These are phyloP conservation scores for Ametastegia equiseti DNA, from an alignment of 2,888 invertebrate genomes.

Conservation along the genomic window DNA sequence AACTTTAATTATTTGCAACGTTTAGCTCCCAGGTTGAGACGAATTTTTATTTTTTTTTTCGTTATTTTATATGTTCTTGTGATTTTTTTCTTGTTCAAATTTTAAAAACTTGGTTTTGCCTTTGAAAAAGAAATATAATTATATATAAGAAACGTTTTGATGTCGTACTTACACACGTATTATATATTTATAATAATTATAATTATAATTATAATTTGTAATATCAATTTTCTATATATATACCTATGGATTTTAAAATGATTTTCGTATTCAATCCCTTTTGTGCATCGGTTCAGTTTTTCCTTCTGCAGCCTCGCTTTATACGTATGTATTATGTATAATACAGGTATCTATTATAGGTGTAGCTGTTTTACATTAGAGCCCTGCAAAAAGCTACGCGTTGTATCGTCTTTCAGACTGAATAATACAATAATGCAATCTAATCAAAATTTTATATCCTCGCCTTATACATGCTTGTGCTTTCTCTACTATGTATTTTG, in stretches of 20 bases:
- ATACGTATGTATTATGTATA: constrained; percentile 38
- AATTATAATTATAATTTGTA: not conserved
- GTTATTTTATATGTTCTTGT: too few species aligned
- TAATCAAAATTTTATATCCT: too few species aligned
- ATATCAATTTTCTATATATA: constrained; percentile 7
- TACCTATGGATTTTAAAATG: constrained; percentile 45
- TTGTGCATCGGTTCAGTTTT: constrained; percentile 63
- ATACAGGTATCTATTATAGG: not conserved
- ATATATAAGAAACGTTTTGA: too few species aligned
- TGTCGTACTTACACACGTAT: not conserved
- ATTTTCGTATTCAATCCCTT: constrained; percentile 62
- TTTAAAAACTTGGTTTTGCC: not conserved
- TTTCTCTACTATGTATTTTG: too few species aligned
- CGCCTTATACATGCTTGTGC: not conserved
- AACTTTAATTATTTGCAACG: not conserved
- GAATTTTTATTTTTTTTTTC: not conserved
- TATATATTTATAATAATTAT: not conserved
- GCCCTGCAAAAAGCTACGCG: not conserved
- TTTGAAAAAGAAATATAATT: not conserved
- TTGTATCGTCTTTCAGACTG: not conserved
- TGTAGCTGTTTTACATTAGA: not conserved
- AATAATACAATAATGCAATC: not conserved
- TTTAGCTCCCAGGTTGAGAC: not conserved
- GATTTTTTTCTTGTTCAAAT: not conserved
- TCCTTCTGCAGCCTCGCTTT: too few species aligned